Percentiles rank a stretch among this genome's conserved stretches.
These are phyloP conservation scores for Agrochola litura DNA, from an alignment of 2,888 invertebrate species.

Conservation along the genomic window DNA sequence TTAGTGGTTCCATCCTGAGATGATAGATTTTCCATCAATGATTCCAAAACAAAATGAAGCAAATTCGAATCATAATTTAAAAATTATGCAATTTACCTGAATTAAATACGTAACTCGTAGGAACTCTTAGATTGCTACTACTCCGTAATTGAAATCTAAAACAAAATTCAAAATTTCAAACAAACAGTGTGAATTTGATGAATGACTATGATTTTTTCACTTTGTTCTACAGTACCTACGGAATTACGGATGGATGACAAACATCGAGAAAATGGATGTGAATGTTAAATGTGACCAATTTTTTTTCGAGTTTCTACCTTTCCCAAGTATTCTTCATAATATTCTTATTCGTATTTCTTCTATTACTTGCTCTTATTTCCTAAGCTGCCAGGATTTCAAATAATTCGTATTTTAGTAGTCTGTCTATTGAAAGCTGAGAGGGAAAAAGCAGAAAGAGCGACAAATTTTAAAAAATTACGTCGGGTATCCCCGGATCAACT, in stretches of 20 bases:
- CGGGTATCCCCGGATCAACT: too few species aligned
- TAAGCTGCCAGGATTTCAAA: too few species aligned
- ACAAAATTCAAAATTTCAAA: conserved; percentile 5
- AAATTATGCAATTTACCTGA: conserved; percentile 11
- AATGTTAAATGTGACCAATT: too few species aligned
- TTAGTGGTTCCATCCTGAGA: background rate
- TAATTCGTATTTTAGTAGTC: too few species aligned
- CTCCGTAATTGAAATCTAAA: conserved; percentile 5
- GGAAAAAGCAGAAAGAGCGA: too few species aligned
- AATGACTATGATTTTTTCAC: conserved; percentile 7
- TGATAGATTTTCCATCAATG: background rate
- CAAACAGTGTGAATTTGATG: conserved; percentile 1
- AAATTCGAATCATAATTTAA: background rate
- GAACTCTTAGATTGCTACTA: background rate
- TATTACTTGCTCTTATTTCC: too few species aligned
- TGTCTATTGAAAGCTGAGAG: too few species aligned
- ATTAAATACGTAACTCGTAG: background rate
- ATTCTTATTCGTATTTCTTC: too few species aligned
- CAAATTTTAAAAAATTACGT: too few species aligned
- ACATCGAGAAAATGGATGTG: background rate
- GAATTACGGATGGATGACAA: too few species aligned
- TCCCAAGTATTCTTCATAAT: too few species aligned
- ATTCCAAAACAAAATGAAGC: conserved; percentile 1
- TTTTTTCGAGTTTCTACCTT: too few species aligned
- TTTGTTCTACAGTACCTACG: background rate